These are phyloP conservation scores for Leptothorax acervorum DNA, from an alignment of 2,888 invertebrate species.

Conservation along the genomic window DNA sequence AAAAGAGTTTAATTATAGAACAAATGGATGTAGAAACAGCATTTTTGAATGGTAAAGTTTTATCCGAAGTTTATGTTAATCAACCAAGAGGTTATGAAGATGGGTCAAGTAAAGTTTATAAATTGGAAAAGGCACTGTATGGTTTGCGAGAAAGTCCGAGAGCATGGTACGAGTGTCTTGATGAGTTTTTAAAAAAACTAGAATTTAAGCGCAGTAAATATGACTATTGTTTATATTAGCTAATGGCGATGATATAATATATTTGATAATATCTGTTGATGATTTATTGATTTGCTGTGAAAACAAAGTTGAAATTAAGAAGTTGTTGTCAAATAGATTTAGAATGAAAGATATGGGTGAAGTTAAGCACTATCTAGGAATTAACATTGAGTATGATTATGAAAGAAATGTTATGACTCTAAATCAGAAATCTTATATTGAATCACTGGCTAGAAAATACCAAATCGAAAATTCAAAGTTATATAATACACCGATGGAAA, in stretches of 20 bases:
- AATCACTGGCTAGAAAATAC: too few relatives aligned
- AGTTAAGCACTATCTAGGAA: too few relatives aligned
- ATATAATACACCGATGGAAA: too few relatives aligned
- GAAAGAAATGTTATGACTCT: too few relatives aligned
- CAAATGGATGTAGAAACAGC: constrained; percentile 48
- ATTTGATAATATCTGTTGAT: neutral
- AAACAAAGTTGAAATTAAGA: neutral
- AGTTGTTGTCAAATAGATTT: too few relatives aligned
- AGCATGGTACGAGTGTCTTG: neutral
- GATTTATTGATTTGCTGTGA: neutral
- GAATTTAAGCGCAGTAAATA: neutral
- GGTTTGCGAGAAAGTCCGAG: neutral
- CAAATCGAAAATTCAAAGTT: too few relatives aligned
- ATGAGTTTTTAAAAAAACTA: neutral
- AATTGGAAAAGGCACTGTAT: neutral
- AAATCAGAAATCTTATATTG: too few relatives aligned
- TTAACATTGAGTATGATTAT: too few relatives aligned
- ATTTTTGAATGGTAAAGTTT: constrained; percentile 1
- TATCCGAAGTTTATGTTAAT: neutral
- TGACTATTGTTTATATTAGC: neutral
- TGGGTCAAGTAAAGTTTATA: neutral
- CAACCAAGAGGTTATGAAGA: too few relatives aligned
- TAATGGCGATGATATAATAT: neutral
- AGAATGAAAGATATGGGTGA: too few relatives aligned
- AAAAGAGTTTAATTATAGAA: constrained; percentile 10